Conservation (phyloP, 1,140 invertebrate genomes). For the Aphis craccivora region DNA sequence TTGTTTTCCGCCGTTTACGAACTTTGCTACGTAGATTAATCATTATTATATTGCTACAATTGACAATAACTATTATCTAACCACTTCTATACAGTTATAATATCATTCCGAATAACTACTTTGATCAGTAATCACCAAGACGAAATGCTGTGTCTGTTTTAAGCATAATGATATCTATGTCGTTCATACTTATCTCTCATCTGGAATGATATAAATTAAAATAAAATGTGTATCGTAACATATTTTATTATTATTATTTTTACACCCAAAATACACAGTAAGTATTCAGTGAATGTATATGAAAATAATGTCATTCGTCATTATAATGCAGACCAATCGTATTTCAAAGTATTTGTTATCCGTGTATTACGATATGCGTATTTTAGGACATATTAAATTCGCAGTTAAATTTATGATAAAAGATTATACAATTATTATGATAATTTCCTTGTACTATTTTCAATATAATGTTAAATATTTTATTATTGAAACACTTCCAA, state of each 20-base stretch:
- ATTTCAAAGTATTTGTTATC: background rate
- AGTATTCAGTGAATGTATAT: background rate
- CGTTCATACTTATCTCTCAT: background rate
- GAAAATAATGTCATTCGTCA: background rate
- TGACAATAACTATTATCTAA: background rate
- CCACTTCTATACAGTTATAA: background rate
- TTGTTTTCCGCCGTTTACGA: background rate
- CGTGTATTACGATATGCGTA: too few relatives aligned
- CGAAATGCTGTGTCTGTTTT: background rate
- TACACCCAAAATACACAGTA: background rate
- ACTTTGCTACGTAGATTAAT: background rate
- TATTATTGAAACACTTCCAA: too few relatives aligned
- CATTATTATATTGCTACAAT: background rate
- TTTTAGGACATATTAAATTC: too few relatives aligned
- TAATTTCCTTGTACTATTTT: too few relatives aligned
- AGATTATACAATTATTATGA: too few relatives aligned
- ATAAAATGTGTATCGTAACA: background rate
- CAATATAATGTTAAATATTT: too few relatives aligned
- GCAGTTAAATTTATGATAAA: background rate
- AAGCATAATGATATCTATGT: background rate
- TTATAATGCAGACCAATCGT: background rate
- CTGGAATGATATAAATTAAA: background rate
- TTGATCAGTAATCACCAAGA: background rate
- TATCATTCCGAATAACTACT: background rate
- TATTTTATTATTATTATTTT: background rate